These are phyloP conservation scores for Ceyx margarethae DNA, from an alignment of 2,113 vertebrate genomes.

Conservation along the genomic window DNA sequence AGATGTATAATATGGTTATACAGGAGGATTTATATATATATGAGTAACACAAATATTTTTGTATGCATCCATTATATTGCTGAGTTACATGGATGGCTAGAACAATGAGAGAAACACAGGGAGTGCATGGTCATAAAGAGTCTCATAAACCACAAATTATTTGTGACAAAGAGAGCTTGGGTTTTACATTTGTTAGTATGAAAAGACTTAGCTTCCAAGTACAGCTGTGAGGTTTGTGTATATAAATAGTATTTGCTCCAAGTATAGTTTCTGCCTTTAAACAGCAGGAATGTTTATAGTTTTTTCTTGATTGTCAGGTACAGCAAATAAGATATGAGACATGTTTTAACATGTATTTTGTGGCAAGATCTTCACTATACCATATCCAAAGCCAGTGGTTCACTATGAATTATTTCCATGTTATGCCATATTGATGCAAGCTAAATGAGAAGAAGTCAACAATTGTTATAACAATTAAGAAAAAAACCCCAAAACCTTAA, in stretches of 20 bases:
- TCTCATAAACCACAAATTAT: neutral
- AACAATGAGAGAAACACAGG: neutral
- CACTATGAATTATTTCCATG: neutral
- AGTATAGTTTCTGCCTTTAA: neutral
- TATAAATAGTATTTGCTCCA: neutral
- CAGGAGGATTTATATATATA: neutral
- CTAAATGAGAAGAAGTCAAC: neutral
- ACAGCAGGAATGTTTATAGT: neutral
- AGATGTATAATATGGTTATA: neutral
- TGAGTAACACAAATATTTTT: neutral
- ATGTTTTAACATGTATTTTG: neutral
- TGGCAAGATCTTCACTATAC: neutral
- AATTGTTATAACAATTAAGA: neutral
- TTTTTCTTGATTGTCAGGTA: neutral
- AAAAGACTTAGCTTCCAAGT: neutral
- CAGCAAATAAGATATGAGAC: neutral
- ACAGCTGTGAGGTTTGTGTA: neutral
- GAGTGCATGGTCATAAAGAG: neutral
- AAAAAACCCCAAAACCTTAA: neutral
- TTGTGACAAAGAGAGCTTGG: neutral
- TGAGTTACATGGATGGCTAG: neutral
- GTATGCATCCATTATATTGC: neutral
- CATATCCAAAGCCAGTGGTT: neutral
- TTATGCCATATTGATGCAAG: neutral
- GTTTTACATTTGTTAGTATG: neutral